phyloP scores from a whole-genome alignment of 2,113 vertebrate genomes.

The Oncorhynchus masou region DNA sequence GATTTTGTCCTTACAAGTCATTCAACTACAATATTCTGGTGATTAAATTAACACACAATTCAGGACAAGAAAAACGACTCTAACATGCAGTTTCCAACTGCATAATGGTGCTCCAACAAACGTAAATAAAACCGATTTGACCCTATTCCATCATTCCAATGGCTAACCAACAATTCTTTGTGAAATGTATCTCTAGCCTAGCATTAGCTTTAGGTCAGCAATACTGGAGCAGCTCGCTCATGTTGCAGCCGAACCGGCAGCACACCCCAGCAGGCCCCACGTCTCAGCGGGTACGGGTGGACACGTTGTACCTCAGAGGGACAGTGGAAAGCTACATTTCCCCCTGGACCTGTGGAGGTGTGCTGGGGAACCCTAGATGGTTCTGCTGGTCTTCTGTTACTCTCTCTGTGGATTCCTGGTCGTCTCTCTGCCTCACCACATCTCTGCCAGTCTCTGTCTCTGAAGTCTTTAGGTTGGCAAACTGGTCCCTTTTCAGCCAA shows the following conservation, averaged over 20 bases:
- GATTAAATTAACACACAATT: not conserved
- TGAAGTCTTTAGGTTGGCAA: not conserved
- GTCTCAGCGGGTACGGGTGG: constrained; percentile 47
- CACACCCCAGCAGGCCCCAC: constrained; percentile 68
- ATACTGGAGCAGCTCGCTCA: constrained; percentile 72
- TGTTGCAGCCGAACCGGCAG: constrained; percentile 75
- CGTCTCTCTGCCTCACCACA: not conserved
- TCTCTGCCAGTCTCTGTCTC: not conserved
- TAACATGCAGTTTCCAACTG: not conserved
- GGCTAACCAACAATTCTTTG: not conserved
- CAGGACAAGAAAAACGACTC: not conserved
- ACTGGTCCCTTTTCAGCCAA: constrained; percentile 14
- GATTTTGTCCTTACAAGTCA: not conserved
- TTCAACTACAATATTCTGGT: not conserved
- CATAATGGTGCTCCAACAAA: not conserved
- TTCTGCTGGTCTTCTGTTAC: constrained; percentile 9
- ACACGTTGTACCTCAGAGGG: constrained; percentile 37
- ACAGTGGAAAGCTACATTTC: not conserved
- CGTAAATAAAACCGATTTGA: not conserved
- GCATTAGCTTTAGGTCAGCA: constrained; percentile 49
- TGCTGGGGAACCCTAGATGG: not conserved
- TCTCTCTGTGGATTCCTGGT: not conserved
- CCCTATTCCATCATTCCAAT: not conserved
- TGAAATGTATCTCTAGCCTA: not conserved
- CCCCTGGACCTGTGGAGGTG: constrained; percentile 8